These are phyloP conservation scores for Toxotes jaculatrix DNA, from an alignment of 2,113 vertebrate genomes.

Conservation along the genomic window DNA sequence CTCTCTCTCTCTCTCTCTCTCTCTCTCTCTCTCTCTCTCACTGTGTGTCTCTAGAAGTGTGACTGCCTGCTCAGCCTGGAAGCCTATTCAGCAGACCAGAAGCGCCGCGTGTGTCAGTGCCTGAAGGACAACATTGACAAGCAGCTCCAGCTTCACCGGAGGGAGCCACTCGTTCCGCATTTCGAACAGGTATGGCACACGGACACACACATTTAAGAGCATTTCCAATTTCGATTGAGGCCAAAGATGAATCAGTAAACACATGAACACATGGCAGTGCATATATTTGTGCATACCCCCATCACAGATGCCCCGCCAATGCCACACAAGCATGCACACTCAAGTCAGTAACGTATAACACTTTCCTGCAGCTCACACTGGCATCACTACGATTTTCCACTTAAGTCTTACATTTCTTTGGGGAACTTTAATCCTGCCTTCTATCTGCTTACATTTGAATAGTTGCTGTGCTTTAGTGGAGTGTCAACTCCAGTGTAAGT, in stretches of 20 bases:
- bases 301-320: conserved; percentile 52
- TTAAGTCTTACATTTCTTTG: conserved; percentile 18
- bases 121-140: conserved; percentile 94
- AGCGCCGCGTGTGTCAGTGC: conserved; percentile 95
- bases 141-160: conserved; percentile 89
- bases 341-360: conserved; percentile 11
- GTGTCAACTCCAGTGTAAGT: conserved; percentile 20
- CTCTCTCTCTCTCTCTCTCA: conserved; percentile 25
- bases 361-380: conserved; percentile 25
- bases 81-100: conserved; percentile 94
- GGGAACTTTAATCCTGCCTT: conserved; percentile 28
- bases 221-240: conserved; percentile 19
- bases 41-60: conserved; percentile 87
- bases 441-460: conserved; percentile 11
- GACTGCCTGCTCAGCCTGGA: conserved; percentile 97
- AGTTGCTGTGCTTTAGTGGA: conserved; percentile 8
- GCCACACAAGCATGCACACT: conserved; percentile 24
- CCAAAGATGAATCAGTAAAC: conserved; percentile 40
- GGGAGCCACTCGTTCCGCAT: conserved; percentile 69
- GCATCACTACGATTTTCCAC: conserved; percentile 27
- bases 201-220: conserved; percentile 7
- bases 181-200: conserved; percentile 88
- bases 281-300: conserved; percentile 60
- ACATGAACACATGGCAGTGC: conserved; percentile 62
- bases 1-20: conserved; percentile 45